A percentile compares a stretch with the other conserved stretches of the same genome.
Evolutionary conservation across 2,888 invertebrate genomes (phyloP).

Genomic region (Elysia crispata): DNA sequence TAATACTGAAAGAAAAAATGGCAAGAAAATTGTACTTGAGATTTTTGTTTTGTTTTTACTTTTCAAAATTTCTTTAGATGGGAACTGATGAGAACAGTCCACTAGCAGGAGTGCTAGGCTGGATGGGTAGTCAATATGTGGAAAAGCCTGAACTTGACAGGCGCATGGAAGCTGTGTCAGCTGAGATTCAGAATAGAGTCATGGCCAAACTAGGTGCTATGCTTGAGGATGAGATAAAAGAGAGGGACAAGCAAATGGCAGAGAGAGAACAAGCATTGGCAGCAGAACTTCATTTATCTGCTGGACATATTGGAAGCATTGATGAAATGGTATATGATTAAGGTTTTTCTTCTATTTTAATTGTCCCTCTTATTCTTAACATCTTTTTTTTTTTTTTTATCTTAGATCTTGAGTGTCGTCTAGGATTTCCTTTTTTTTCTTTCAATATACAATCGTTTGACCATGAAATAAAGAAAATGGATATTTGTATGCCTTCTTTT

Average conservation of each 20-base stretch:
- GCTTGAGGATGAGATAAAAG: too few relatives aligned
- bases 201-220: background rate
- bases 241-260: conserved; percentile 3
- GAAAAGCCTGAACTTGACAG: conserved; percentile 56
- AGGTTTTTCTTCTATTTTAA: too few relatives aligned
- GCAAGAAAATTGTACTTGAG: background rate
- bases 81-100: conserved; percentile 51
- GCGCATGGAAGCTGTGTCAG: conserved; percentile 57
- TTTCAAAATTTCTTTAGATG: conserved; percentile 46
- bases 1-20: too few relatives aligned
- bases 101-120: conserved; percentile 62
- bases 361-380: too few relatives aligned
- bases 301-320: conserved; percentile 1
- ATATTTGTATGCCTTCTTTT: background rate
- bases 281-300: conserved; percentile 6
- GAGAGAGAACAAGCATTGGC: background rate
- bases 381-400: too few relatives aligned
- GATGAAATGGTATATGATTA: conserved; percentile 33
- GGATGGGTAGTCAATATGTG: conserved; percentile 51
- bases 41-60: conserved; percentile 49
- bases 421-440: too few relatives aligned
- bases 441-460: too few relatives aligned
- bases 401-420: too few relatives aligned
- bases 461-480: too few relatives aligned
- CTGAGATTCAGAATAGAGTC: conserved; percentile 57